Conservation (phyloP, 2,888 invertebrate genomes). For the Thumatha senex region DNA sequence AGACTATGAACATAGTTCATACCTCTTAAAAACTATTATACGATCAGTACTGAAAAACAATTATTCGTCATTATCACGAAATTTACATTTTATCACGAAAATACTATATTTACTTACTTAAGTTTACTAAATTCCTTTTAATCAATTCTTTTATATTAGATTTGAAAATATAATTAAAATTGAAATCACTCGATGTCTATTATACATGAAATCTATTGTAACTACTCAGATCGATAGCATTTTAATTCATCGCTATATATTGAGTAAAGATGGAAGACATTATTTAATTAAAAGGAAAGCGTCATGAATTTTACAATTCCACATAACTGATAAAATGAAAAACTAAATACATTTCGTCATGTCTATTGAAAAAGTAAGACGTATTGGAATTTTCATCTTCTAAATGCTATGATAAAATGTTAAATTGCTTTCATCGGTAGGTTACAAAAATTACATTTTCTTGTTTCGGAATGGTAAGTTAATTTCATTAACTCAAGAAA, state of each 20-base stretch:
- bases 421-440: conserved; percentile 33
- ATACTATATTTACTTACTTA: conserved; percentile 78
- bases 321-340: too few species aligned
- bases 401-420: conserved; percentile 41
- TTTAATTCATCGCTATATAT: conserved; percentile 41
- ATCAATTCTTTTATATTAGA: conserved; percentile 62
- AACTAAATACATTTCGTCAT: conserved; percentile 25
- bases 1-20: conserved; percentile 82
- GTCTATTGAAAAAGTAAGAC: conserved; percentile 29
- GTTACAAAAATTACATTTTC: conserved; percentile 41
- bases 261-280: conserved; percentile 64
- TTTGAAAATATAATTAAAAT: conserved; percentile 40
- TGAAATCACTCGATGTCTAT: conserved; percentile 45
- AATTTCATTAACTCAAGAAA: conserved; percentile 44
- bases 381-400: conserved; percentile 42
- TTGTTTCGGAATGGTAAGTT: conserved; percentile 58
- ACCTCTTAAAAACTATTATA: conserved; percentile 76
- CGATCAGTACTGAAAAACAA: conserved; percentile 80
- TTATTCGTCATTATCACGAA: conserved; percentile 79
- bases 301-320: too few species aligned
- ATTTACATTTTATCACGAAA: conserved; percentile 80
- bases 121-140: conserved; percentile 78
- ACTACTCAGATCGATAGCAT: conserved; percentile 44
- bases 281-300: conserved; percentile 47
- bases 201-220: conserved; percentile 41